phyloP scores from a whole-genome alignment of 2,797 vertebrate species.

The Anguilla obscura region DNA sequence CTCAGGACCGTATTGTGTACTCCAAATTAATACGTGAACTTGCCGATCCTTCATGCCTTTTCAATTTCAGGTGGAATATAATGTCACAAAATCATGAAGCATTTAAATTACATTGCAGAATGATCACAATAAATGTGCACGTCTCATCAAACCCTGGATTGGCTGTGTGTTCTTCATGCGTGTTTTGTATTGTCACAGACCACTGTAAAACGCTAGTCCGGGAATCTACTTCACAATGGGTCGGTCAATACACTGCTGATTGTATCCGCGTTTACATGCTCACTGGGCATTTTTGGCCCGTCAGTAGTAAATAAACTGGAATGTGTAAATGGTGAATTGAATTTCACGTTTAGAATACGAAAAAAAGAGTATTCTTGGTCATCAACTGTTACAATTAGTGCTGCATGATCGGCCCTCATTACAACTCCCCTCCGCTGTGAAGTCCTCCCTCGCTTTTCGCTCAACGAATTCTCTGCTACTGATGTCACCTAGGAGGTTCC shows the following conservation, averaged over 20 bases:
- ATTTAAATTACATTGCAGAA: not conserved
- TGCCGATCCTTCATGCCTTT: not conserved
- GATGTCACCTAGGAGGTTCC: constrained; percentile 41
- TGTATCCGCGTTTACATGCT: not conserved
- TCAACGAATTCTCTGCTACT: constrained; percentile 36
- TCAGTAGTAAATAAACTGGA: no score
- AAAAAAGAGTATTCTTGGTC: not conserved
- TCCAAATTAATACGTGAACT: not conserved
- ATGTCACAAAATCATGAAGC: constrained; percentile 18
- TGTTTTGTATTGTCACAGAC: not conserved
- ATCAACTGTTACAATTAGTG: not conserved
- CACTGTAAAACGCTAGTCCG: not conserved
- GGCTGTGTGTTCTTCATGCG: not conserved
- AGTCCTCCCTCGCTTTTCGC: not conserved
- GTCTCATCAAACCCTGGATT: not conserved
- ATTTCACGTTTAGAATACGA: not conserved
- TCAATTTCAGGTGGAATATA: not conserved
- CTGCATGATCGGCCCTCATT: not conserved
- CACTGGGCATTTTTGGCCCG: not conserved
- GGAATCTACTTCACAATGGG: not conserved
- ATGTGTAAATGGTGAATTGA: not conserved
- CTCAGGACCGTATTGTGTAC: not conserved
- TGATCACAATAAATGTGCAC: constrained; percentile 18
- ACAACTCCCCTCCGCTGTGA: no score
- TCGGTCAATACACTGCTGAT: not conserved